Conservation (phyloP, 2,113 vertebrate species). For the Charadrius vociferus region DNA sequence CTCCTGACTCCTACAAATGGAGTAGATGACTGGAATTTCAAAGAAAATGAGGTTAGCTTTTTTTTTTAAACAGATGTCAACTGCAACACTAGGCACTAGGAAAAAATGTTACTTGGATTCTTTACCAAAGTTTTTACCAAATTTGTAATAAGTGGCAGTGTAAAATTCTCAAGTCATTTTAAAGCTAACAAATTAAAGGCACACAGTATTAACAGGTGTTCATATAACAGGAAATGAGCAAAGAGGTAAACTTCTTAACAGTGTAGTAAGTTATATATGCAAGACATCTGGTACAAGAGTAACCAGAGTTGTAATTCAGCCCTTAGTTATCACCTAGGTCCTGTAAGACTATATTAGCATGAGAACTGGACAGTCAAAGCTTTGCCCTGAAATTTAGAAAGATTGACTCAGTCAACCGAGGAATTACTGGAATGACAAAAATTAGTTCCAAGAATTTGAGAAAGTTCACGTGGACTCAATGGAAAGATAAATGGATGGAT, state of each 20-base stretch:
- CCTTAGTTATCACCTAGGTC: slow-evolving; percentile 65
- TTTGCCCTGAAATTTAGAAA: slow-evolving; percentile 60
- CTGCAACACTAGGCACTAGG: slow-evolving; percentile 58
- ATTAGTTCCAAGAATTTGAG: not conserved
- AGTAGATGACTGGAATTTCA: slow-evolving; percentile 62
- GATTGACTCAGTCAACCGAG: slow-evolving; percentile 31
- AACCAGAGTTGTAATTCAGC: slow-evolving; percentile 64
- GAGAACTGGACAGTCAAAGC: slow-evolving; percentile 55
- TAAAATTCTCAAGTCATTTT: slow-evolving; percentile 73
- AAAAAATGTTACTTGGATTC: slow-evolving; percentile 55
- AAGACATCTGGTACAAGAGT: slow-evolving; percentile 43
- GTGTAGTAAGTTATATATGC: slow-evolving; percentile 32
- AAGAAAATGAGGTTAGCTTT: slow-evolving; percentile 51
- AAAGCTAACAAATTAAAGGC: slow-evolving; percentile 79
- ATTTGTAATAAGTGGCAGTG: slow-evolving; percentile 74
- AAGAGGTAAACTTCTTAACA: slow-evolving; percentile 62
- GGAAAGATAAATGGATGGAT: not conserved
- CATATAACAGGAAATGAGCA: slow-evolving; percentile 60
- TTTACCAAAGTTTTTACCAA: slow-evolving; percentile 72
- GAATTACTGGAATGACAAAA: slow-evolving; percentile 45
- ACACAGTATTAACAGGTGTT: slow-evolving; percentile 73
- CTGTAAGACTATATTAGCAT: slow-evolving; percentile 40
- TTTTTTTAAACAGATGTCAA: slow-evolving; percentile 60
- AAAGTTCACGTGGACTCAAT: not conserved
- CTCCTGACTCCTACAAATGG: slow-evolving; percentile 62